Percentiles rank a stretch among this genome's conserved stretches.
These are phyloP conservation scores for Erebia palarica DNA, from an alignment of 2,888 invertebrate species.

Conservation along the genomic window DNA sequence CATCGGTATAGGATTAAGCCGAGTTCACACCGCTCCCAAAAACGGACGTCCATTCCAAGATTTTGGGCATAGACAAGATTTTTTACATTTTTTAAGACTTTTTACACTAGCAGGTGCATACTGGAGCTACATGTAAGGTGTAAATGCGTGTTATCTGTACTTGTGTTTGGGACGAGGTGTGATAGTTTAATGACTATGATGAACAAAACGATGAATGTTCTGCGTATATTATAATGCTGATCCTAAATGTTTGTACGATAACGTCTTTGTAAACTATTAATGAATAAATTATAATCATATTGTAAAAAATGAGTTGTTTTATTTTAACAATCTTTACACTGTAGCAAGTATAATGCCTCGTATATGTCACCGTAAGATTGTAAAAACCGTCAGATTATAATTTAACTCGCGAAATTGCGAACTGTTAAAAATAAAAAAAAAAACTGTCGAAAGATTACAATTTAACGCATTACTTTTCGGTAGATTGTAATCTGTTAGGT, in stretches of 20 bases:
- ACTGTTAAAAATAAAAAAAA: too few relatives aligned
- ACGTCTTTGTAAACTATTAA: slow-evolving; percentile 82
- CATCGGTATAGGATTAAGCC: slow-evolving; percentile 49
- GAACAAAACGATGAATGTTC: slow-evolving; percentile 56
- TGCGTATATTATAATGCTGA: slow-evolving; percentile 53
- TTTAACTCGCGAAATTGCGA: too few relatives aligned
- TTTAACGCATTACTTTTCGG: too few relatives aligned
- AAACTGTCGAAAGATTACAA: too few relatives aligned
- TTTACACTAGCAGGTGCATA: slow-evolving; percentile 47
- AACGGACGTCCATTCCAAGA: slow-evolving; percentile 61
- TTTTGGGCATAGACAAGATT: slow-evolving; percentile 51
- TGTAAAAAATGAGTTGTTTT: slow-evolving; percentile 63
- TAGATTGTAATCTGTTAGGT: too few relatives aligned
- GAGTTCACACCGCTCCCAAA: slow-evolving; percentile 51
- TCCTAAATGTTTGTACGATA: slow-evolving; percentile 77
- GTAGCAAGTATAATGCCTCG: too few relatives aligned
- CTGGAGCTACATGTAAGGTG: slow-evolving; percentile 49
- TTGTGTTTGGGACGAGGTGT: slow-evolving; percentile 45
- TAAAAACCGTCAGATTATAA: too few relatives aligned
- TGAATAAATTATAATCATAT: slow-evolving; percentile 82
- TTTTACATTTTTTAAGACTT: slow-evolving; percentile 43
- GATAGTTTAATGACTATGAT: slow-evolving; percentile 34
- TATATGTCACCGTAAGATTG: too few relatives aligned
- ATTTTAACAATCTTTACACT: slow-evolving; percentile 42
- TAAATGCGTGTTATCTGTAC: slow-evolving; percentile 48